Evolutionary conservation across 2,113 vertebrate species (phyloP).

Genomic region (Capreolus pygargus): DNA sequence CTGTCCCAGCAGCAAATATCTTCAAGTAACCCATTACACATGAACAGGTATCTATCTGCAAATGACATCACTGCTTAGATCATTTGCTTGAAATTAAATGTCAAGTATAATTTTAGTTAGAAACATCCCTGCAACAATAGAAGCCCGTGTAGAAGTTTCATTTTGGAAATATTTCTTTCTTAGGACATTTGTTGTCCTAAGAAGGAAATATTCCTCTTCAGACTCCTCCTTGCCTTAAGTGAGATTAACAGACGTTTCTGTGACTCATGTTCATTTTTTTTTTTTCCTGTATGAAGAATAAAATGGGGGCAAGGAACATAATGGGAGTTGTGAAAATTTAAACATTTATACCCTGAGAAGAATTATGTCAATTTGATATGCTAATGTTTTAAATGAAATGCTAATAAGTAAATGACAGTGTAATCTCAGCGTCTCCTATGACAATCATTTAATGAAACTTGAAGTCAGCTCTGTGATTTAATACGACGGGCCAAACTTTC

Average conservation of each 20-base stretch:
- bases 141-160: background rate
- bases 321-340: constrained; percentile 69
- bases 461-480: constrained; percentile 51
- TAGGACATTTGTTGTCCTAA: background rate
- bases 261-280: background rate
- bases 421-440: constrained; percentile 69
- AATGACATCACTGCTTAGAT: background rate
- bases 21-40: background rate
- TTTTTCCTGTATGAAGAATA: constrained; percentile 19
- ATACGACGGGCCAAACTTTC: background rate
- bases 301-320: constrained; percentile 62
- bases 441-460: constrained; percentile 56
- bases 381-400: constrained; percentile 81
- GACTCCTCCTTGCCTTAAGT: background rate
- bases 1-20: background rate
- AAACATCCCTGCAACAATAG: background rate
- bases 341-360: constrained; percentile 77
- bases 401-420: constrained; percentile 77
- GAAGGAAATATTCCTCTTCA: background rate
- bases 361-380: constrained; percentile 76
- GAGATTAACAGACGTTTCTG: background rate
- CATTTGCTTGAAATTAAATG: background rate
- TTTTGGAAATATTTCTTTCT: background rate
- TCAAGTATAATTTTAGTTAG: background rate
- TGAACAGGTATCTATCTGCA: background rate